These are phyloP conservation scores for Columba janthina DNA, from an alignment of 2,113 vertebrate species.

Conservation along the genomic window DNA sequence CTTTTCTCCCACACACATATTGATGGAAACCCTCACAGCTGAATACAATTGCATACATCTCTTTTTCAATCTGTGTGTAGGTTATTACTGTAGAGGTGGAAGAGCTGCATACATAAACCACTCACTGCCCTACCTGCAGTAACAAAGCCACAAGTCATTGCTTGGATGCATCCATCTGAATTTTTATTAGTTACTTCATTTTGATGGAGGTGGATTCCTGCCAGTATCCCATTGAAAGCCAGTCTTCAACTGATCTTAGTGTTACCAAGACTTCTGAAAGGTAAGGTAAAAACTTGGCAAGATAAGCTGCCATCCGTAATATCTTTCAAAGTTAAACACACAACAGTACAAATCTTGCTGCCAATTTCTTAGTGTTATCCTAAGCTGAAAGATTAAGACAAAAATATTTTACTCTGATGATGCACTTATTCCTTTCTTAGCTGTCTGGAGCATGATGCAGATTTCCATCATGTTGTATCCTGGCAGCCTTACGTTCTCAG, in stretches of 20 bases:
- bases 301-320: not conserved
- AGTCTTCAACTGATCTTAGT: not conserved
- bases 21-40: constrained; percentile 26
- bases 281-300: not conserved
- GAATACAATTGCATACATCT: not conserved
- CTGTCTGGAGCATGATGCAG: not conserved
- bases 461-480: not conserved
- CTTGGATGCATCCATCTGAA: not conserved
- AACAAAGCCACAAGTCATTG: constrained; percentile 9
- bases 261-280: constrained; percentile 3
- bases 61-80: not conserved
- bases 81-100: constrained; percentile 13
- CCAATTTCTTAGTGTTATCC: not conserved
- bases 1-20: not conserved
- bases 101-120: constrained; percentile 3
- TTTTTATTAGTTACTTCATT: constrained; percentile 27
- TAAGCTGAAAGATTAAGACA: not conserved
- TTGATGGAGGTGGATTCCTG: not conserved
- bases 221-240: not conserved
- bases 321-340: not conserved
- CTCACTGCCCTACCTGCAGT: not conserved
- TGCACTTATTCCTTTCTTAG: not conserved
- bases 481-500: not conserved
- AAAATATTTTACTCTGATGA: not conserved
- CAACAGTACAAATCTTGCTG: not conserved